phyloP scores from a whole-genome alignment of 2,797 vertebrate genomes.

The Xyrichtys novacula region DNA sequence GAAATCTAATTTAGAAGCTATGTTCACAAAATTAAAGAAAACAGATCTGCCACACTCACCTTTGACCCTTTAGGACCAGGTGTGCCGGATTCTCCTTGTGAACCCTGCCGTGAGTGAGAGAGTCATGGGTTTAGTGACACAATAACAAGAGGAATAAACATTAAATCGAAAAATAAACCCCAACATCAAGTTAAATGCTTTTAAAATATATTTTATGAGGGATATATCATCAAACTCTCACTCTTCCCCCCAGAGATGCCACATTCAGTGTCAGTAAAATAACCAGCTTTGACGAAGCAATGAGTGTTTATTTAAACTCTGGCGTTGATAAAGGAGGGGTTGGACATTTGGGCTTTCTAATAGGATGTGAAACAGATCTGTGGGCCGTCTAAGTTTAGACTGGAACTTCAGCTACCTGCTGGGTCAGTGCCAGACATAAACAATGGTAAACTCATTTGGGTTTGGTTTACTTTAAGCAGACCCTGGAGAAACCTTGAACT shows the following conservation, averaged over 20 bases:
- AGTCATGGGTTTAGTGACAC: background rate
- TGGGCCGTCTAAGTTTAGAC: constrained; percentile 70
- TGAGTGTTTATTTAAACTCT: constrained; percentile 79
- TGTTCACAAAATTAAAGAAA: constrained; percentile 31
- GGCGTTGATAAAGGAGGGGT: constrained; percentile 50
- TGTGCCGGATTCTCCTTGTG: constrained; percentile 91
- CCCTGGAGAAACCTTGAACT: constrained; percentile 37
- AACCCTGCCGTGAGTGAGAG: constrained; percentile 84
- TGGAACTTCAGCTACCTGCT: constrained; percentile 72
- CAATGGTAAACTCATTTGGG: constrained; percentile 63
- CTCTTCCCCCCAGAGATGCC: constrained; percentile 31
- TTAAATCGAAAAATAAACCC: constrained; percentile 18
- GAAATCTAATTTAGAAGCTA: background rate
- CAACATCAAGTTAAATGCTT: constrained; percentile 8
- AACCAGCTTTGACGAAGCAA: constrained; percentile 52
- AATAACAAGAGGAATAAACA: constrained; percentile 1
- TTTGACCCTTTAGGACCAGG: constrained; percentile 95
- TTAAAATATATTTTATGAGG: constrained; percentile 33
- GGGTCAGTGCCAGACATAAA: constrained; percentile 74
- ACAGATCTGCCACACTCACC: constrained; percentile 84
- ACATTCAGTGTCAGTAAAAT: constrained; percentile 33
- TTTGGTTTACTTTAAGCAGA: constrained; percentile 55
- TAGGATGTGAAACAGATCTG: constrained; percentile 68
- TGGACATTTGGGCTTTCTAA: constrained; percentile 52
- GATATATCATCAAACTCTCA: constrained; percentile 29